These are phyloP conservation scores for Eurytoma adleriae DNA, from an alignment of 2,888 invertebrate species.

Conservation along the genomic window DNA sequence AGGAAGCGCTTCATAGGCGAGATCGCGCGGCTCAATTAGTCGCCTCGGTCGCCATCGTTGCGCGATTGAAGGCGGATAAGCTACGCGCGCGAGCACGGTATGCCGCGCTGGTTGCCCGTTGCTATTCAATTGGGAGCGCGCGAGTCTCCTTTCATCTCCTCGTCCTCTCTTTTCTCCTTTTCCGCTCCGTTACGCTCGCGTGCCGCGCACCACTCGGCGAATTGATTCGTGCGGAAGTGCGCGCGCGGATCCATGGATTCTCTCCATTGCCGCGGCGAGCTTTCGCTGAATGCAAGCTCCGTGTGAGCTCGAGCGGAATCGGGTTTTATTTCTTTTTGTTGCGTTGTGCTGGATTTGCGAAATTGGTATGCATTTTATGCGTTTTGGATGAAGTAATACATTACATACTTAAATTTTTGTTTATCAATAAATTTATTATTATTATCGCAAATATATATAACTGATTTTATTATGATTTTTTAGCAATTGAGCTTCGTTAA, in stretches of 20 bases:
- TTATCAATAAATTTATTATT: too few relatives aligned
- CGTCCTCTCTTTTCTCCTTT: neutral
- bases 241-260: neutral
- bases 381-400: too few relatives aligned
- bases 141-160: neutral
- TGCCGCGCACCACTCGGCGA: neutral
- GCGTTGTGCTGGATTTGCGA: too few relatives aligned
- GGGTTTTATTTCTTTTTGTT: too few relatives aligned
- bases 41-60: neutral
- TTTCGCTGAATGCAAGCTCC: too few relatives aligned
- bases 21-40: conserved; percentile 35
- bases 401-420: too few relatives aligned
- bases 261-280: neutral
- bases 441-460: too few relatives aligned
- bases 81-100: conserved; percentile 11
- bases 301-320: too few relatives aligned
- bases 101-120: neutral
- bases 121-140: neutral
- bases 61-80: conserved; percentile 22
- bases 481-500: too few relatives aligned
- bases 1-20: conserved; percentile 40
- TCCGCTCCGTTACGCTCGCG: neutral
- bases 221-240: neutral
- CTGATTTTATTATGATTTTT: too few relatives aligned
- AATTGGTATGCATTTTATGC: too few relatives aligned